Evolutionary conservation across 2,797 vertebrate species (phyloP), one percentile per base, ranked within the genome.

Genomic region (Momotus momota): DNA sequence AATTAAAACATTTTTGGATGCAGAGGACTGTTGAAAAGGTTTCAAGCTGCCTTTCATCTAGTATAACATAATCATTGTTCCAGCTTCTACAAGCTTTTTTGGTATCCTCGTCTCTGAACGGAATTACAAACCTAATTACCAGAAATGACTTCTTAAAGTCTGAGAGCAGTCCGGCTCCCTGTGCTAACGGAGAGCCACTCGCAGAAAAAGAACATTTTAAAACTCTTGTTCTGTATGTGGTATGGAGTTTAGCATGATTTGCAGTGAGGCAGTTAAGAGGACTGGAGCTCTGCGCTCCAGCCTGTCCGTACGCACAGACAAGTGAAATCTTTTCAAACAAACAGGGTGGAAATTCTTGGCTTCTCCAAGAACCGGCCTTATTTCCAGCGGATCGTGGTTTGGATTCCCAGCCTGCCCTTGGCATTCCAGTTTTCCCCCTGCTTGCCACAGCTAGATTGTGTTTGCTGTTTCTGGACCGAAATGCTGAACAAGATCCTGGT

Each of bases 401-500:
- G 97, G 96, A 98, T 95, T 86, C 91, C 94, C 70, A 52, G 94
- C 87, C 96, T 93, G 83, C 88, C 95, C 87, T 83, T 98, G 97
- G 97, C 97, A 97, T 97, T 97, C 96, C 94, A 93, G 52, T 96
- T 97, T 92, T 87, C 93, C 95, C 96, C 82, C 78, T 62, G 96
- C 97, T 96, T 98, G 97, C 97, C 96, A 95, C 96, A 97, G 97
- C 95, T 95, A 97, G 97, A 98, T 97, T 98, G 97, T 97, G 92
- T 98, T 98, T 98, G 98, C 98, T 98, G 97, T 98, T 98, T 98
- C 98, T 98, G 98, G 98, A 98, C 92, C 14, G 75, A 48, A 96
- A 22, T 7, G 41, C 92, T 92, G 97, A 98, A 98, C 82, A 97
- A 96, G 97, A 98, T 98, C 97, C 97, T 48, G 84, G 96, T 97